Evolutionary conservation across 2,797 vertebrate genomes (phyloP), one percentile per base, ranked within the genome.

Genomic region (Thripadectes ignobilis): DNA sequence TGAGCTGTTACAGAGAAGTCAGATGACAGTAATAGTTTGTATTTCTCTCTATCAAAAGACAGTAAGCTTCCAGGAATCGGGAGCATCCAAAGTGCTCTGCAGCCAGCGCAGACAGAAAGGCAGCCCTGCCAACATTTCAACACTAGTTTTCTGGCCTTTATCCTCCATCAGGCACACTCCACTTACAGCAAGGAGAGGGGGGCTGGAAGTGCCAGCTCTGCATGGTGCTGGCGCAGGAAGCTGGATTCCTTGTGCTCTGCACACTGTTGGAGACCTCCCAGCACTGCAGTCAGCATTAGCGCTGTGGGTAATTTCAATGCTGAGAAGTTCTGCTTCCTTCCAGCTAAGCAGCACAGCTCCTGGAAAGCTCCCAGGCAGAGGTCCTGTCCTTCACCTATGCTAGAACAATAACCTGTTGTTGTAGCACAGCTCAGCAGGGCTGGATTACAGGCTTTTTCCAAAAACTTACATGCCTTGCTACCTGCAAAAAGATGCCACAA

Each of bases 401-500:
- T 88, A 87, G 84, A 79, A 75, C 67, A 87, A 68, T 29, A 57
- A 82, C 65, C 84, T 91, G 89, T 74, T 87, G 71, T 36, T 85
- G 52, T 9, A 74, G 67, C 67, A 38, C 0, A 0, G 59, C 66
- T 83, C 68, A 48, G 66, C 21, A 5, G 73, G 51, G 45, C 16
- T 29, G 54, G 62, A 67, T 30, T 59, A 32, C 9, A 41, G 57
- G 22, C 3, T 88, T 46, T 69, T 86, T 79, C 76, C 67, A 49
- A 66, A 90, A 86, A 34, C 62, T 45, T 88, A 61, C 88, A 80
- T 0, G 0, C 27, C 65, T 94, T 68, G 19, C 39, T 48, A 32
- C 23, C 30, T 58, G 36, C 13, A 45, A 61, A 82, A 71, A 24
- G 29, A 41, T 12, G 21, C 30, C 32, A 39, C 34, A 78, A 89